Evolutionary conservation across 2,888 invertebrate species (phyloP), one percentile per base, ranked within the genome.

Genomic region (Drosophila differens): DNA sequence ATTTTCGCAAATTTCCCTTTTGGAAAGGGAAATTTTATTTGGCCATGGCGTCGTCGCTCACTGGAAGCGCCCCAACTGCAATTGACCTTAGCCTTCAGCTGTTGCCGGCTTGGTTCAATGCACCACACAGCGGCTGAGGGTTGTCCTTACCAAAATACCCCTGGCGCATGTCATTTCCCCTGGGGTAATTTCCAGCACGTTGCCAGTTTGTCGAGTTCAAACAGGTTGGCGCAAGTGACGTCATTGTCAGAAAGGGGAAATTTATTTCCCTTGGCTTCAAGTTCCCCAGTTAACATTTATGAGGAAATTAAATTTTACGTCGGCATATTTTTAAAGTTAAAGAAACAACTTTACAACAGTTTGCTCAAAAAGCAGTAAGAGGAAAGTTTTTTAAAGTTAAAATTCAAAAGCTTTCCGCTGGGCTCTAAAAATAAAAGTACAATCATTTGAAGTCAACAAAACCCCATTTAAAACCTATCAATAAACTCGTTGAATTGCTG

Each of bases 21-120:
- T 30, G 33, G 25, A 39, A 66, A 60, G 77, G 77, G 80, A 22
- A 70, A 83, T 80, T 68, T 28, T 19, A 16, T 58, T 14, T 58
- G 19, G 22, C 41, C 41, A 44, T 44, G 47, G 25, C 60, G 6
- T 30, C 52, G 47, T 35, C 69, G 82, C 87, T 83, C 82, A 84
- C 82, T 86, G 89, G 85, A 88, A 85, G 41, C 49, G 32, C 55
- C 33, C 53, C 54, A 69, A 82, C 65, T 89, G 88, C 86, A 86
- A 71, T 77, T 91, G 90, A 91, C 91, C 91, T 91, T 91, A 90
- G 91, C 91, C 91, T 91, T 90, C 89, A 28, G 79, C 73, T 74
- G 75, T 77, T 44, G 86, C 90, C 91, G 89, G 91, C 67, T 79
- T 79, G 67, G 89, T 89, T 89, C 82, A 86, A 82, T 76, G 85